phyloP scores from a whole-genome alignment of 2,888 invertebrate genomes.

The Hymenopus coronatus region DNA sequence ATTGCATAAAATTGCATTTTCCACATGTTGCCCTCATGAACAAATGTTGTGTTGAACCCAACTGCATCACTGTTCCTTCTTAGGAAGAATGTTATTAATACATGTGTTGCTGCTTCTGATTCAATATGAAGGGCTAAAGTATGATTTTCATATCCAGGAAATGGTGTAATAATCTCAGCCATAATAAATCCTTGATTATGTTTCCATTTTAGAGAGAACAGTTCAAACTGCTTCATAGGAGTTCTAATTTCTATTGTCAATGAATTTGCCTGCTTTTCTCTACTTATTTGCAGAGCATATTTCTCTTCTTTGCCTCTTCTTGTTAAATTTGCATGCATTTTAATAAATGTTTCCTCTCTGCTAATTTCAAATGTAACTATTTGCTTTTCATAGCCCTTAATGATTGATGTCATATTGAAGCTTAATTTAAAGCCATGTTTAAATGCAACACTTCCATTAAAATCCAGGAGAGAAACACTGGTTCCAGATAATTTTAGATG shows the following conservation, averaged over 20 bases:
- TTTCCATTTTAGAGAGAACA: background rate
- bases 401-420: background rate
- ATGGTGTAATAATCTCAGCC: slow-evolving; percentile 19
- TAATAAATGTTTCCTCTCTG: background rate
- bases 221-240: background rate
- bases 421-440: background rate
- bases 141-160: slow-evolving; percentile 27
- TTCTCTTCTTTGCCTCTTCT: background rate
- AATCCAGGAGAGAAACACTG: background rate
- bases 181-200: background rate
- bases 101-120: background rate
- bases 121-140: slow-evolving; percentile 27
- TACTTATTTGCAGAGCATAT: background rate
- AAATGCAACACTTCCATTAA: background rate
- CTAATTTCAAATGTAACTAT: background rate
- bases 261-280: background rate
- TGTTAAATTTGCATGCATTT: background rate
- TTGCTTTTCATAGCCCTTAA: background rate
- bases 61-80: background rate
- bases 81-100: background rate
- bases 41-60: background rate
- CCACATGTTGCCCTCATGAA: background rate
- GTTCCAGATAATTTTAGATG: background rate
- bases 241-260: background rate
- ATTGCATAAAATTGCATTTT: background rate